These are phyloP conservation scores for Vanacampus margaritifer DNA, from an alignment of 2,113 vertebrate genomes.

Conservation along the genomic window DNA sequence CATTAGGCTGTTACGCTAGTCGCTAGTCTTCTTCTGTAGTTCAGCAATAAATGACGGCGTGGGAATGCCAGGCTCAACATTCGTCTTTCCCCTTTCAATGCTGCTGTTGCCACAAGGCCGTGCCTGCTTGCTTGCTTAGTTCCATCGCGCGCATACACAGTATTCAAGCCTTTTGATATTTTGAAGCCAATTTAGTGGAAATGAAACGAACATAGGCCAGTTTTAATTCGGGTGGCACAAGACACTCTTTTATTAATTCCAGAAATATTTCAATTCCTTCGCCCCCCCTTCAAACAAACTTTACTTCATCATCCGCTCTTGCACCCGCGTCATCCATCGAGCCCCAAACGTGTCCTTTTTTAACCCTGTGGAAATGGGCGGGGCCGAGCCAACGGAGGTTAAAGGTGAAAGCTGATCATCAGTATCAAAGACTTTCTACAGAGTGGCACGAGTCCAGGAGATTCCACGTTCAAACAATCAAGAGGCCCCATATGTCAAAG, in stretches of 20 bases:
- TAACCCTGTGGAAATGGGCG: slow-evolving; percentile 55
- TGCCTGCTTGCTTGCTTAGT: slow-evolving; percentile 29
- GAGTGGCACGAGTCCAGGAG: slow-evolving; percentile 66
- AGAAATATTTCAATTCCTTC: no score
- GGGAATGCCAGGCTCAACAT: slow-evolving; percentile 41
- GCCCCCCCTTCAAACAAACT: no score
- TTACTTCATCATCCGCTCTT: background rate
- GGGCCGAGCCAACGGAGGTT: slow-evolving; percentile 49
- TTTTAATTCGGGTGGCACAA: no score
- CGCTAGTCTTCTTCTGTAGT: slow-evolving; percentile 68
- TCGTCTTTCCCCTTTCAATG: slow-evolving; percentile 42
- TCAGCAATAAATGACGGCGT: slow-evolving; percentile 72
- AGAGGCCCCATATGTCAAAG: slow-evolving; percentile 69
- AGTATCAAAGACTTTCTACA: slow-evolving; percentile 65
- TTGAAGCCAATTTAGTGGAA: no score
- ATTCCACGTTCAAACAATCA: slow-evolving; percentile 78
- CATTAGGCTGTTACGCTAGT: slow-evolving; percentile 61
- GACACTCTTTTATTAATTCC: no score
- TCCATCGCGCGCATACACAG: slow-evolving; percentile 25
- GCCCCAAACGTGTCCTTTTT: slow-evolving; percentile 57
- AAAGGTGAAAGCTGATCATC: slow-evolving; percentile 61
- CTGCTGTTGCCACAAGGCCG: slow-evolving; percentile 55
- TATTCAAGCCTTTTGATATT: no score
- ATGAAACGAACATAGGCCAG: no score
- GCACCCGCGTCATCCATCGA: slow-evolving; percentile 34